A percentile compares a stretch with the other conserved stretches of the same genome.
These are phyloP conservation scores for Drosophila nigrodunni DNA, from an alignment of 1,140 invertebrate genomes.

Conservation along the genomic window DNA sequence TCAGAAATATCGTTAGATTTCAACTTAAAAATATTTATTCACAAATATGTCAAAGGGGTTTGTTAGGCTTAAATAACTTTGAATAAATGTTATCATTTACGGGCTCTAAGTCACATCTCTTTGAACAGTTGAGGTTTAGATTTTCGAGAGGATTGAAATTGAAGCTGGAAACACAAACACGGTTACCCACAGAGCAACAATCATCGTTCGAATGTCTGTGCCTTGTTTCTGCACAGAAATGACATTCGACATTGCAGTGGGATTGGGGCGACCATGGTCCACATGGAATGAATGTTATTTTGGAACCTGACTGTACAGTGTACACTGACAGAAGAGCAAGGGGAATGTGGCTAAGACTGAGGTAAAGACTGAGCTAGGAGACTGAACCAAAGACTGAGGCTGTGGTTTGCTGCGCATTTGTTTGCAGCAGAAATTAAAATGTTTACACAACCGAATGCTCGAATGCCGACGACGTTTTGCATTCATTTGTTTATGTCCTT, in stretches of 20 bases:
- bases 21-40: neutral
- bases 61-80: neutral
- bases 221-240: slow-evolving; percentile 25
- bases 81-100: neutral
- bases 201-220: slow-evolving; percentile 48
- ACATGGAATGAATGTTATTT: slow-evolving; percentile 62
- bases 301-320: slow-evolving; percentile 10
- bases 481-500: slow-evolving; percentile 63
- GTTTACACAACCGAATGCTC: slow-evolving; percentile 79
- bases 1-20: neutral
- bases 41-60: neutral
- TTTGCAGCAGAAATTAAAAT: slow-evolving; percentile 80
- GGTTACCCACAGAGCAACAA: slow-evolving; percentile 23
- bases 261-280: slow-evolving; percentile 70
- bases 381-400: slow-evolving; percentile 46
- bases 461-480: slow-evolving; percentile 71
- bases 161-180: slow-evolving; percentile 49
- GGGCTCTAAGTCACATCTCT: neutral
- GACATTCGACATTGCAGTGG: slow-evolving; percentile 41
- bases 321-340: slow-evolving; percentile 4
- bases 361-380: neutral
- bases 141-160: slow-evolving; percentile 34
- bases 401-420: slow-evolving; percentile 73
- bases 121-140: slow-evolving; percentile 27
- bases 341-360: neutral